phyloP scores from a whole-genome alignment of 2,888 invertebrate species.

The Camponotus fellah region DNA sequence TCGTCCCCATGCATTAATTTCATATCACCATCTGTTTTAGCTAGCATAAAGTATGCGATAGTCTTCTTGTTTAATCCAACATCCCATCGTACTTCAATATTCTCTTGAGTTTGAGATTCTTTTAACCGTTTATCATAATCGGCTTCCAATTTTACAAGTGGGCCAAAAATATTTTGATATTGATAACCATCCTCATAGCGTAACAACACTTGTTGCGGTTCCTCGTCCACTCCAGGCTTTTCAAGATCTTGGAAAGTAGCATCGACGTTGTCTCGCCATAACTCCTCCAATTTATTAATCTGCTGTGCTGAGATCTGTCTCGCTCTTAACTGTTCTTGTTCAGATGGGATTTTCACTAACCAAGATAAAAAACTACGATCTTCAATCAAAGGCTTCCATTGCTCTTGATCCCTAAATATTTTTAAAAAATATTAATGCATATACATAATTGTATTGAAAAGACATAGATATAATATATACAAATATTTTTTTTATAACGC shows the following conservation, averaged over 20 bases:
- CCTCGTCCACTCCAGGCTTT: constrained; percentile 99
- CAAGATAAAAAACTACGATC: constrained; percentile 98
- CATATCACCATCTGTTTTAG: constrained; percentile 99
- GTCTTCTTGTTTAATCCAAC: constrained; percentile 99
- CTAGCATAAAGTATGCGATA: constrained; percentile 98
- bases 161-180: constrained; percentile 99
- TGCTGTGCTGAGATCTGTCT: constrained; percentile 99
- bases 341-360: constrained; percentile 99
- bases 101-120: constrained; percentile 99
- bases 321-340: constrained; percentile 97
- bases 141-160: constrained; percentile 98
- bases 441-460: not conserved
- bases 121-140: constrained; percentile 99
- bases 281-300: constrained; percentile 98
- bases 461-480: not conserved
- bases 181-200: constrained; percentile 99
- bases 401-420: constrained; percentile 94
- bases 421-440: not conserved
- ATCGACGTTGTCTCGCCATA: constrained; percentile 99
- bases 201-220: constrained; percentile 93
- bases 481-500: constrained; percentile 4
- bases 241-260: constrained; percentile 99
- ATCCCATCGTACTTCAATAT: constrained; percentile 99
- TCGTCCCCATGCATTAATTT: constrained; percentile 99
- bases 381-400: constrained; percentile 99